Evolutionary conservation across 2,888 invertebrate species (phyloP), one percentile per base, ranked within the genome.

Genomic region (Trypoxylon attenuatum): DNA sequence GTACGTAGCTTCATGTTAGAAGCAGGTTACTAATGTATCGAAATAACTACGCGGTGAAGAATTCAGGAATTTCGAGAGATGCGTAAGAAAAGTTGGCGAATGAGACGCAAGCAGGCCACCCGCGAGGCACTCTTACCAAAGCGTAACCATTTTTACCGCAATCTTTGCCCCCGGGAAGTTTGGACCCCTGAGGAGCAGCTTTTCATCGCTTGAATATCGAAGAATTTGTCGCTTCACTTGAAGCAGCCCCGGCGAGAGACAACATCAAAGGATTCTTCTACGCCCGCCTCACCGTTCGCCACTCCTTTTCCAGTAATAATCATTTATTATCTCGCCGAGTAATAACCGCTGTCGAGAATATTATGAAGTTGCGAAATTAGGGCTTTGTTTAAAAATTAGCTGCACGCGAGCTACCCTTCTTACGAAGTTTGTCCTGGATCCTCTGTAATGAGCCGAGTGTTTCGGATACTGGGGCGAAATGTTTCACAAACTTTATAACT

Each of bases 341-440:
- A 80, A 80, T 85, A 84, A 83, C 83, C 82, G 82, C 80, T 70
- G 69, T 69, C 76, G 71, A 68, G 79, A 71, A 76, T 78, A 69
- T 84, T 78, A 84, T 84, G 81, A 83, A 83, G 79, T 82, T 76
- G 64, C 70, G 77, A 79, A 81, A 79, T 82, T 80, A 77, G 76
- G 74, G 81, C 85, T 85, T 87, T 87, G 86, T 86, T 84, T 84
- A 86, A 86, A 86, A 86, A 86, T 87, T 82, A 85, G 82, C 82
- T 76, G 51, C 49, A 59, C 50, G 50, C 69, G 5, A 43, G 15
- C 18, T 22, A 13, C 33, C 33, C 8, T 27, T 53, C 33, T 68
- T 53, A 70, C 70, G 55, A 75, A 75, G 73, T 76, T 76, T 72
- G 29, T 33, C 41, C 33, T 16, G 5, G 23, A 5, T 39, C 56